These are phyloP conservation scores for Drosophila paranaensis DNA, from an alignment of 2,888 invertebrate genomes.

Conservation along the genomic window DNA sequence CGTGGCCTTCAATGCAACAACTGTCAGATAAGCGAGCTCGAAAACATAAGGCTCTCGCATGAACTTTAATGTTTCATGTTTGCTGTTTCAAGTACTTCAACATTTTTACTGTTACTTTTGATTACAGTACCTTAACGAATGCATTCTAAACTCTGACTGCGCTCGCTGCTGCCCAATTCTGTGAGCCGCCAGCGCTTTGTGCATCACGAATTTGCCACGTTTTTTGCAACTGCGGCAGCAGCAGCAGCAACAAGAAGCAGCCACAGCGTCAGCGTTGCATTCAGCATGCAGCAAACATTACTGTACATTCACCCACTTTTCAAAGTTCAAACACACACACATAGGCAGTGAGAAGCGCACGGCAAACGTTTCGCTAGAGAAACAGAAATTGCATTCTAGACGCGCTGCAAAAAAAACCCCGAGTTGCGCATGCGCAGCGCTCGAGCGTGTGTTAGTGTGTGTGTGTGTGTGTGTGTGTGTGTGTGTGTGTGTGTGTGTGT, in stretches of 20 bases:
- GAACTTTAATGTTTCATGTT: conserved; percentile 6
- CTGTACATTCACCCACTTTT: conserved; percentile 85
- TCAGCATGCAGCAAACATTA: conserved; percentile 82
- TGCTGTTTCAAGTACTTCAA: background rate
- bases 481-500: conserved; percentile 26
- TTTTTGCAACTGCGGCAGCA: conserved; percentile 23
- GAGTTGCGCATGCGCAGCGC: conserved; percentile 71
- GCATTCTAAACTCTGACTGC: conserved; percentile 36
- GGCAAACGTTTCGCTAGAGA: conserved; percentile 60
- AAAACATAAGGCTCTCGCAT: background rate
- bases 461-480: too few species aligned
- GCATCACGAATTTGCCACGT: conserved; percentile 75
- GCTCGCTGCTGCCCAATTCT: conserved; percentile 47
- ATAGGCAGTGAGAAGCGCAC: conserved; percentile 41
- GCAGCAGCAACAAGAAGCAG: conserved; percentile 16
- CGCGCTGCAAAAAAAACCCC: conserved; percentile 41
- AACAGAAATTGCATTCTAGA: conserved; percentile 76
- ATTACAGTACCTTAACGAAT: conserved; percentile 29
- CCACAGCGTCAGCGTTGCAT: conserved; percentile 42
- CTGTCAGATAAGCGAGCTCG: conserved; percentile 35
- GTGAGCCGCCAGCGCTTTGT: conserved; percentile 60
- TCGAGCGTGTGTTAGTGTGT: conserved; percentile 28
- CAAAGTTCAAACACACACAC: conserved; percentile 73
- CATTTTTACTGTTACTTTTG: background rate
- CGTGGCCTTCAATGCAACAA: conserved; percentile 70